Percentiles rank a stretch among this genome's conserved stretches.
Conservation (phyloP, 2,797 vertebrate genomes). For the Emydoidea blandingii region DNA sequence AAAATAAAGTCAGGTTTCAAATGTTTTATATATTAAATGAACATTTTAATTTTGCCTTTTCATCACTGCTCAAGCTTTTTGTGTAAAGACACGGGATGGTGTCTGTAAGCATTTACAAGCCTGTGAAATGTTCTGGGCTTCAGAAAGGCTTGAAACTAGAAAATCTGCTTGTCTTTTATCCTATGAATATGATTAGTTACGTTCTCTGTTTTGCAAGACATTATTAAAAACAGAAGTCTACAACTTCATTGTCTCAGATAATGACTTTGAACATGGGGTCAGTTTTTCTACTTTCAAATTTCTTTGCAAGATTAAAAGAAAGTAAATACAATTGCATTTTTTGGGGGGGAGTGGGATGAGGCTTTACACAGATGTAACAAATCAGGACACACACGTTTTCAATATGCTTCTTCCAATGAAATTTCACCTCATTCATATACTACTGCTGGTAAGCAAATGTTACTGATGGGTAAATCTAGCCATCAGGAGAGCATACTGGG, state of each 20-base stretch:
- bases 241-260: constrained; percentile 84
- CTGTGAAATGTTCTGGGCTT: constrained; percentile 62
- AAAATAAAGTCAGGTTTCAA: constrained; percentile 40
- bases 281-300: constrained; percentile 81
- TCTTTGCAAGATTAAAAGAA: constrained; percentile 85
- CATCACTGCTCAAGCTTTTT: constrained; percentile 57
- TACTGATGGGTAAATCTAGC: constrained; percentile 77
- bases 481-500: constrained; percentile 77
- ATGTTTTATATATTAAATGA: constrained; percentile 52
- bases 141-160: constrained; percentile 69
- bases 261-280: constrained; percentile 83
- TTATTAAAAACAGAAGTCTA: constrained; percentile 86
- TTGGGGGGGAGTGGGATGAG: neutral
- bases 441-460: constrained; percentile 81
- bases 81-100: constrained; percentile 60
- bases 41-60: constrained; percentile 64
- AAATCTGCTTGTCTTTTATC: constrained; percentile 82
- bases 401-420: constrained; percentile 83
- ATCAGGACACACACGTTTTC: constrained; percentile 83
- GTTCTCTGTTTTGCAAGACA: constrained; percentile 79
- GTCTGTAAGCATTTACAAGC: constrained; percentile 75
- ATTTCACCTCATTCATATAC: constrained; percentile 75
- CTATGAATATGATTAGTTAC: constrained; percentile 82
- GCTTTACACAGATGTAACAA: constrained; percentile 80
- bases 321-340: constrained; percentile 80